Evolutionary conservation across 2,888 invertebrate species (phyloP).

Genomic region (Plagodis pulveraria): DNA sequence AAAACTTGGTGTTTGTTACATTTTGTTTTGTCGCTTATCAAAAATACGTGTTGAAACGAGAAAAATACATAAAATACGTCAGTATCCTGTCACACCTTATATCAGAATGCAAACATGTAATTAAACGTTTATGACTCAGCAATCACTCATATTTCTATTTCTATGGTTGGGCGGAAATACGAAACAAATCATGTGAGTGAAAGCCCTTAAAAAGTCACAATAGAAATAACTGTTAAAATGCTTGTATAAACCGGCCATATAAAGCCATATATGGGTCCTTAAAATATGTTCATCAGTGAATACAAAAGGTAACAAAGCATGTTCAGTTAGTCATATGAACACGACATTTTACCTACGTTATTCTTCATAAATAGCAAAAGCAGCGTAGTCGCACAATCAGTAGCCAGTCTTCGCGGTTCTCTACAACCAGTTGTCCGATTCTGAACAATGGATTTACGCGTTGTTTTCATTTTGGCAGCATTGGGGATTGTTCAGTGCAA

Average conservation of each 20-base stretch:
- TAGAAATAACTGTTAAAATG: not conserved
- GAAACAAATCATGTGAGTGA: too few species aligned
- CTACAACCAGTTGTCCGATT: slow-evolving; percentile 23
- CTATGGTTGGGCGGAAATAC: too few species aligned
- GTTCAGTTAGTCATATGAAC: slow-evolving; percentile 23
- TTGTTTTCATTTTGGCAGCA: slow-evolving; percentile 51
- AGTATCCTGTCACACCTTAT: slow-evolving; percentile 21
- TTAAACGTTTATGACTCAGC: not conserved
- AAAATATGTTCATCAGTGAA: not conserved
- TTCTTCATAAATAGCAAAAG: slow-evolving; percentile 38
- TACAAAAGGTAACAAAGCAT: slow-evolving; percentile 4
- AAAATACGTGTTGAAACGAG: slow-evolving; percentile 27
- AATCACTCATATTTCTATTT: not conserved
- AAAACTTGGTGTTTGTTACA: not conserved
- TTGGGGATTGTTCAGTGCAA: slow-evolving; percentile 35
- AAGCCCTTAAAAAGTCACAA: not conserved
- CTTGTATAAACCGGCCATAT: not conserved
- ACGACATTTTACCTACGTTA: slow-evolving; percentile 32
- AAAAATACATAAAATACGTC: slow-evolving; percentile 25
- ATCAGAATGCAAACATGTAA: not conserved
- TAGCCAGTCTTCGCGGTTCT: slow-evolving; percentile 30
- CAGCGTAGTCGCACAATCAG: slow-evolving; percentile 36
- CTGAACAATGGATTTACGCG: slow-evolving; percentile 55
- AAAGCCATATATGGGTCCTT: not conserved
- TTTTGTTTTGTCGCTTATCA: not conserved